Evolutionary conservation across 2,888 invertebrate genomes (phyloP), one percentile per base, ranked within the genome.

Genomic region (Smittia sp.): DNA sequence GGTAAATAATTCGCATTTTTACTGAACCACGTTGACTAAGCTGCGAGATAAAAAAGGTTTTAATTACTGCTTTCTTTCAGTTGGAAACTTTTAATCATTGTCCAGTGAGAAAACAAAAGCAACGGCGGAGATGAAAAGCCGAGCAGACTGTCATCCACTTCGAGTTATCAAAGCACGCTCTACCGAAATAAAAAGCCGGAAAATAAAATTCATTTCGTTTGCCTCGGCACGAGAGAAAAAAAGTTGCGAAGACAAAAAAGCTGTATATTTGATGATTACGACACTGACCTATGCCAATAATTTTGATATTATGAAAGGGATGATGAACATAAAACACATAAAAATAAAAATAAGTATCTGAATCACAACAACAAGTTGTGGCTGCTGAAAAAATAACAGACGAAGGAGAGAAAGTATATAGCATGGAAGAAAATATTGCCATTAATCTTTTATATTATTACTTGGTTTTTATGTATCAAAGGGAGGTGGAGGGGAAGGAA

Each of bases 271-370:
- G 52, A 69, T 69, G 69, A 69, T 69, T 69, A 69, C 69, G 69
- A 54, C 27, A 69, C 69, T 69, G 69, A 69, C 69, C 69, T 69
- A 69, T 69, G 54, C 69, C 69, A 69, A 69, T 69, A 69, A 69
- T 69, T 69, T 69, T 69, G 69, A 69, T 69, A 69, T 69, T 69
- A 69, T 69, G 69, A 69, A 69, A 69, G 69, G 69, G 69, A 69
- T 69, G 69, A 69, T 69, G 69, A 69, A 69, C 69, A 69, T 69
- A 69, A 69, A 69, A 69, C 69, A 69, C 69, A 69, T 69, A 69
- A 69, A 69, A 69, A 69, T 69, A 69, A 69, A 69, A 69, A 69
- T 69, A 69, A 69, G 69, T 69, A 69, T 69, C 69, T 54, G 69
- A 69, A 69, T 69, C 69, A 69, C 69, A 69, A 69, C 69, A 69